Percentiles rank a stretch among this genome's conserved stretches.
Evolutionary conservation across 2,888 invertebrate species (phyloP).

Genomic region (Thymelicus sylvestris): DNA sequence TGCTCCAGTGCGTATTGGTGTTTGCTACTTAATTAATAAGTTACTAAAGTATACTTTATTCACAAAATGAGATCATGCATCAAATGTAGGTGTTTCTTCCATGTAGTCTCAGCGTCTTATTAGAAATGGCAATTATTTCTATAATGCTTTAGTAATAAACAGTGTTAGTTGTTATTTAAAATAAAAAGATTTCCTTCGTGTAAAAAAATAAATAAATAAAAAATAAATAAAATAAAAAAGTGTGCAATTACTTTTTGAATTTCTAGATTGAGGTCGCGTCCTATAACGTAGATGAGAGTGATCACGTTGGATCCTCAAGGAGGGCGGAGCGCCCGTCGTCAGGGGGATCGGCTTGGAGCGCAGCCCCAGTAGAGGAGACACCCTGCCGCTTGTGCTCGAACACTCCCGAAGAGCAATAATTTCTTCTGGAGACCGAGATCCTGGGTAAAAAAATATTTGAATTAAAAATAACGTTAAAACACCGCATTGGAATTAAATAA

Average conservation of each 20-base stretch:
- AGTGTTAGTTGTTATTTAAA: too few relatives aligned
- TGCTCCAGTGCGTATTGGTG: too few relatives aligned
- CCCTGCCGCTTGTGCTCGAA: slow-evolving; percentile 89
- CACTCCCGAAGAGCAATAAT: slow-evolving; percentile 96
- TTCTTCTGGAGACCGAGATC: slow-evolving; percentile 84
- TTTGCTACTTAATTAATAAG: too few relatives aligned
- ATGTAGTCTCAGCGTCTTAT: too few relatives aligned
- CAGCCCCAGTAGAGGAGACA: slow-evolving; percentile 85
- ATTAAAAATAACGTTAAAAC: neutral
- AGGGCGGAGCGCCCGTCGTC: slow-evolving; percentile 90
- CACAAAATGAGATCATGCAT: too few relatives aligned
- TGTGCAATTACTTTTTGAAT: slow-evolving; percentile 63
- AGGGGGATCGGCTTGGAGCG: slow-evolving; percentile 87
- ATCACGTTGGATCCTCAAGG: slow-evolving; percentile 81
- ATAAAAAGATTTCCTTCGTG: too few relatives aligned
- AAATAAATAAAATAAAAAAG: too few relatives aligned
- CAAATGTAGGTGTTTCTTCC: too few relatives aligned
- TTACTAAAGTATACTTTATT: too few relatives aligned
- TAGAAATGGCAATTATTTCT: too few relatives aligned
- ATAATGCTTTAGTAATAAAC: too few relatives aligned
- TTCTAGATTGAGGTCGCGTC: slow-evolving; percentile 83
- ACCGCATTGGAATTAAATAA: neutral
- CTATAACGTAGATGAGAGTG: slow-evolving; percentile 82
- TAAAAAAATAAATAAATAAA: too few relatives aligned
- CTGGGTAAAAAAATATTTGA: slow-evolving; percentile 46